Evolutionary conservation across 2,797 vertebrate species (phyloP).

Genomic region (Anabacerthia variegaticeps): DNA sequence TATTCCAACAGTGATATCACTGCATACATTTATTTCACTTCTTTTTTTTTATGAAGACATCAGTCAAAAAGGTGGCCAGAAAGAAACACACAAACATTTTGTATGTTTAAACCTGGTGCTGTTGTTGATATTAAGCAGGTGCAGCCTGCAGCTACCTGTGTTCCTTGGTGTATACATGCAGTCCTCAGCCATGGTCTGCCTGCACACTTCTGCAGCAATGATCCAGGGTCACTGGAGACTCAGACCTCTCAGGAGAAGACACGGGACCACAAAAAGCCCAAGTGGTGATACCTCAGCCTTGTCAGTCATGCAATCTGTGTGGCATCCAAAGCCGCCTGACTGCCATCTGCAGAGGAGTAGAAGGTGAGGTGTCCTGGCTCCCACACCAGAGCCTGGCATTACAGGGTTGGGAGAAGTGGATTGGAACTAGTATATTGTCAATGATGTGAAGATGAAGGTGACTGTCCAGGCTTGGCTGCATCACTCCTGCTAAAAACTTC

Average conservation of each 20-base stretch:
- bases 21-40: background rate
- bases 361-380: background rate
- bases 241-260: background rate
- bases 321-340: accelerated
- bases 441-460: background rate
- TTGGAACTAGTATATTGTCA: too few species aligned
- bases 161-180: background rate
- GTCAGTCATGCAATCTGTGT: background rate
- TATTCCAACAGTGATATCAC: background rate
- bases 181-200: background rate
- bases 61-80: background rate
- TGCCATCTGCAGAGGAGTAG: accelerated
- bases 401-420: background rate
- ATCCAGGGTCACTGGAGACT: background rate
- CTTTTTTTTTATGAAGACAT: background rate
- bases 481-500: background rate
- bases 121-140: background rate
- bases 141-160: background rate
- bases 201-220: background rate
- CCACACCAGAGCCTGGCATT: background rate
- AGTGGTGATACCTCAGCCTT: background rate
- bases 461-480: background rate
- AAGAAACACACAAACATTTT: background rate
- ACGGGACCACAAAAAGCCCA: background rate
- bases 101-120: background rate